These are phyloP conservation scores for Acestrorhynchus altus DNA, from an alignment of 2,797 vertebrate genomes.

Conservation along the genomic window DNA sequence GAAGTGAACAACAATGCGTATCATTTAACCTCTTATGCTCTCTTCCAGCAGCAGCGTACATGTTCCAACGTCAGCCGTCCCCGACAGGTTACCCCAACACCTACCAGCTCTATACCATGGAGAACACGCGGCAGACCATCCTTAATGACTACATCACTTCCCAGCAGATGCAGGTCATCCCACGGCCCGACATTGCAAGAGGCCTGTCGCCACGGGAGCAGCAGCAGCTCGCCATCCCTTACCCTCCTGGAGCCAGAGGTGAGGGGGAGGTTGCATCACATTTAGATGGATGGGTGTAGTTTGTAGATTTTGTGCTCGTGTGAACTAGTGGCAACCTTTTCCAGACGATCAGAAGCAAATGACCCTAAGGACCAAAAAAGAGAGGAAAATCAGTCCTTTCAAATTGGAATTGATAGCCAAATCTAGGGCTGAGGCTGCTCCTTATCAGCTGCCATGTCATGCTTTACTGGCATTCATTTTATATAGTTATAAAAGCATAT, in stretches of 20 bases:
- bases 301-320: conserved; percentile 63
- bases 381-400: background rate
- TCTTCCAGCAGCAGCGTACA: conserved; percentile 86
- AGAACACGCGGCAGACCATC: conserved; percentile 98
- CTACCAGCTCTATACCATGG: conserved; percentile 98
- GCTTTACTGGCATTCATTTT: background rate
- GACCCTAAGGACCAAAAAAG: conserved; percentile 65
- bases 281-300: conserved; percentile 51
- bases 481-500: background rate
- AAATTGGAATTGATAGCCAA: conserved; percentile 5
- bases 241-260: conserved; percentile 89
- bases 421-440: conserved; percentile 48
- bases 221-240: conserved; percentile 85
- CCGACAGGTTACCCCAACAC: conserved; percentile 95
- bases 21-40: background rate
- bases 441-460: conserved; percentile 2
- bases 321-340: conserved; percentile 85
- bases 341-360: conserved; percentile 84
- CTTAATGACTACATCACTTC: conserved; percentile 99
- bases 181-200: conserved; percentile 88
- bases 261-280: conserved; percentile 42
- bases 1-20: background rate
- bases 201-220: conserved; percentile 93
- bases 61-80: conserved; percentile 95
- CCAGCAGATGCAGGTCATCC: conserved; percentile 98